Evolutionary conservation across 2,113 vertebrate genomes (phyloP).

Genomic region (Raja brachyura): DNA sequence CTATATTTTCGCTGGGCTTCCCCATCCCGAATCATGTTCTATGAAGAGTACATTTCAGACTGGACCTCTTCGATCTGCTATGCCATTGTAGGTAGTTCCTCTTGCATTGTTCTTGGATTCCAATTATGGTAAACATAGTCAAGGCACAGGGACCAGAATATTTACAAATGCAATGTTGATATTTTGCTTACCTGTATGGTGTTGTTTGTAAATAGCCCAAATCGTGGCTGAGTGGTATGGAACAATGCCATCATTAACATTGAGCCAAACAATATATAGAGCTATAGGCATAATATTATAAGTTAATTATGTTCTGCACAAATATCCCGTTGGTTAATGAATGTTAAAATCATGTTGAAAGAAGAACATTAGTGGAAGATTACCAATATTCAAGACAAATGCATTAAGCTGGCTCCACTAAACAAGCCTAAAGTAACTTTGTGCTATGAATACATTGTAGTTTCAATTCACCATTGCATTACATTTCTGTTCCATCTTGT

Average conservation of each 20-base stretch:
- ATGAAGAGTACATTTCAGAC: background rate
- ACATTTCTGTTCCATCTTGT: background rate
- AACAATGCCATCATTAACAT: conserved; percentile 1
- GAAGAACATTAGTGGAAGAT: background rate
- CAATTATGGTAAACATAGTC: too few relatives aligned
- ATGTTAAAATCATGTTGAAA: background rate
- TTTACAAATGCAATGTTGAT: background rate
- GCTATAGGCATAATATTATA: background rate
- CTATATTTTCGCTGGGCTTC: background rate
- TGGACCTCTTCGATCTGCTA: too few relatives aligned
- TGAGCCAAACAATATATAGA: conserved; percentile 2
- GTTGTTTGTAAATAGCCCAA: background rate
- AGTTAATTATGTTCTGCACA: background rate
- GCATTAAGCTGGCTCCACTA: background rate
- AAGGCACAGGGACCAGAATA: too few relatives aligned
- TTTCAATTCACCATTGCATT: background rate
- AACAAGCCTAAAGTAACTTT: background rate
- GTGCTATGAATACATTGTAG: background rate
- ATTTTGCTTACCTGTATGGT: background rate
- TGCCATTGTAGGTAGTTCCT: too few relatives aligned
- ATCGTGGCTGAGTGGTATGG: background rate
- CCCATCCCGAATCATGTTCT: background rate
- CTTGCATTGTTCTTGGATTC: too few relatives aligned
- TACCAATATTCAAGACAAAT: background rate
- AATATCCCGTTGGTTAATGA: background rate